Evolutionary conservation across 1,140 invertebrate genomes (phyloP).

Genomic region (Bicyclus anynana): DNA sequence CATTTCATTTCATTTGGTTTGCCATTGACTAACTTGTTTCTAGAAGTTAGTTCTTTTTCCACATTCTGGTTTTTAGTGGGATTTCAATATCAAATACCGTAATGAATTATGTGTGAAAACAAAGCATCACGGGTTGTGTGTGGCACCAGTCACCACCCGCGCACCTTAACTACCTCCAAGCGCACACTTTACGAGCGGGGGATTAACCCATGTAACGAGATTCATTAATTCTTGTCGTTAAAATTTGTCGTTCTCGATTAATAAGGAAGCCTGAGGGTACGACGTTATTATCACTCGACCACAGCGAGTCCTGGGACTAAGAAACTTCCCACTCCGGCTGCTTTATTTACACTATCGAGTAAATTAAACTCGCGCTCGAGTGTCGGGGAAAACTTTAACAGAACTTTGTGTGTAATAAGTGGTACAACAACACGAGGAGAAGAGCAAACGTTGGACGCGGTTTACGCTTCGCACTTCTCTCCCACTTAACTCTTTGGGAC

Average conservation of each 20-base stretch:
- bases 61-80: neutral
- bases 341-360: conserved; percentile 79
- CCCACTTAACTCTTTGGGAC: conserved; percentile 76
- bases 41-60: neutral
- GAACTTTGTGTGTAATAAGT: conserved; percentile 78
- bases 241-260: conserved; percentile 79
- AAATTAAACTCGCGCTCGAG: conserved; percentile 78
- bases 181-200: conserved; percentile 74
- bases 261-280: conserved; percentile 70
- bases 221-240: conserved; percentile 79
- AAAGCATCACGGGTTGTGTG: conserved; percentile 23
- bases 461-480: conserved; percentile 68
- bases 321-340: conserved; percentile 70
- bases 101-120: conserved; percentile 15
- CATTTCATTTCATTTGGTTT: no score
- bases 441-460: conserved; percentile 76
- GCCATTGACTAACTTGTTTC: no score
- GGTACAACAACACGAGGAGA: conserved; percentile 75
- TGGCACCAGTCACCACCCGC: conserved; percentile 37
- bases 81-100: neutral
- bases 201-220: conserved; percentile 79
- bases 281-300: conserved; percentile 73
- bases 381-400: conserved; percentile 73
- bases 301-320: conserved; percentile 51
- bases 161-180: conserved; percentile 67